Evolutionary conservation across 2,797 vertebrate genomes (phyloP), one percentile per base, ranked within the genome.

Genomic region (Molossus alvarezi): DNA sequence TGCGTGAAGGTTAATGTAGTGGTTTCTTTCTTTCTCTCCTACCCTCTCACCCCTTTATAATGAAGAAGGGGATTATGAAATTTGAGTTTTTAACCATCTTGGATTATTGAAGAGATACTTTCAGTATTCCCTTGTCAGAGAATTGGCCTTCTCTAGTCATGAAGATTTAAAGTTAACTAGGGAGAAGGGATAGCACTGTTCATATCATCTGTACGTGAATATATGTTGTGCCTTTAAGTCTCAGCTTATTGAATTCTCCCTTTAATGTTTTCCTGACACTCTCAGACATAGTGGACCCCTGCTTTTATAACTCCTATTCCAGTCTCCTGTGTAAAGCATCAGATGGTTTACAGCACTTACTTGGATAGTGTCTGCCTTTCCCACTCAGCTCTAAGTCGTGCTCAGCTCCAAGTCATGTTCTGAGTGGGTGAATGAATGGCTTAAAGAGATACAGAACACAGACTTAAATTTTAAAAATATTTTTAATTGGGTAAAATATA

Each of bases 1-100:
- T 92, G 89, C 13, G 27, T 73, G 51, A 57, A 51, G 51, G 60
- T 92, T 89, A 89, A 29, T 83, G 21, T 48, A 55, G 57, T 48
- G 48, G 13, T 29, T 53, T 69, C 33, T 14, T 29, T n/a, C 27
- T 51, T 23, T 51, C 3, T 33, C 51, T 89, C 8, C 2, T 20
- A 12, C 9, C 29, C 14, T 2, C 53, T 58, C 20, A 29, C 27
- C 6, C 3, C 20, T 58, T 58, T 67, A 23, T 86, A 48, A 76
- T 58, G 48, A 71, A 85, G 67, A 76, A 80, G 23, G n/a, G 4
- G 71, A 73, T 88, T 58, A 65, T 7, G 62, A 41, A 57, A 33
- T 79, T 84, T 57, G 80, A 88, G 72, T 5, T 91, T 85, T 27
- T 29, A 76, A 71, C 29, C 18, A 23, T 76, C 27, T 55, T 51